phyloP scores from a whole-genome alignment of 1,140 invertebrate genomes.

The Mya arenaria region DNA sequence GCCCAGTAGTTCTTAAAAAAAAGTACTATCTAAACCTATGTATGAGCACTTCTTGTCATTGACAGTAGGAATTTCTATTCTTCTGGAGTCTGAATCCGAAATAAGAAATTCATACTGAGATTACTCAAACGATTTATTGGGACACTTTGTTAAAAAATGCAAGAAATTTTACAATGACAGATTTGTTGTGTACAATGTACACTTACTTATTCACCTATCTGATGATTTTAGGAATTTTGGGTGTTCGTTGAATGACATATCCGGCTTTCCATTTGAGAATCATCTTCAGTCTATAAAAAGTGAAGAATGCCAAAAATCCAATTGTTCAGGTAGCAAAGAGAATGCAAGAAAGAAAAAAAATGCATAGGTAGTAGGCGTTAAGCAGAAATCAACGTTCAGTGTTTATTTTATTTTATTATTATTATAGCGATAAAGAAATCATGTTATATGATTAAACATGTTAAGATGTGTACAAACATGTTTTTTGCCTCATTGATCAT shows the following conservation, averaged over 20 bases:
- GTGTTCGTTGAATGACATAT: constrained; percentile 75
- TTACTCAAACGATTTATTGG: constrained; percentile 71
- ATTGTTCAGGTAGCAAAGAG: constrained; percentile 72
- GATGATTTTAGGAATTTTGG: constrained; percentile 79
- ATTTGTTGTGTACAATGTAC: constrained; percentile 78
- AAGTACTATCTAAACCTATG: constrained; percentile 71
- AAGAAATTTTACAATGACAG: constrained; percentile 68
- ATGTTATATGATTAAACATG: no score
- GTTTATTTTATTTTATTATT: no score
- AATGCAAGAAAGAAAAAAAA: constrained; percentile 60
- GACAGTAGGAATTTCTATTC: constrained; percentile 74
- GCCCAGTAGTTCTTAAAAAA: constrained; percentile 79
- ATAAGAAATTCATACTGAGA: constrained; percentile 36
- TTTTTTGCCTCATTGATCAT: no score
- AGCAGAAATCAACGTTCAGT: background rate
- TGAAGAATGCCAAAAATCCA: constrained; percentile 67
- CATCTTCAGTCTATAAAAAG: constrained; percentile 78
- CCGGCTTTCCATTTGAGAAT: constrained; percentile 82
- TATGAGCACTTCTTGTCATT: constrained; percentile 80
- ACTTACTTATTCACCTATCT: constrained; percentile 77
- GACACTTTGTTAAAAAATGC: constrained; percentile 70
- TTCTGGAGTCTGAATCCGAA: constrained; percentile 58
- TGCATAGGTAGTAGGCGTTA: background rate
- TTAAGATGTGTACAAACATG: no score
- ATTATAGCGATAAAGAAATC: no score